Base-by-base conservation (phyloP, 2,113 vertebrate species). In the Pollimyrus isidori region DNA sequence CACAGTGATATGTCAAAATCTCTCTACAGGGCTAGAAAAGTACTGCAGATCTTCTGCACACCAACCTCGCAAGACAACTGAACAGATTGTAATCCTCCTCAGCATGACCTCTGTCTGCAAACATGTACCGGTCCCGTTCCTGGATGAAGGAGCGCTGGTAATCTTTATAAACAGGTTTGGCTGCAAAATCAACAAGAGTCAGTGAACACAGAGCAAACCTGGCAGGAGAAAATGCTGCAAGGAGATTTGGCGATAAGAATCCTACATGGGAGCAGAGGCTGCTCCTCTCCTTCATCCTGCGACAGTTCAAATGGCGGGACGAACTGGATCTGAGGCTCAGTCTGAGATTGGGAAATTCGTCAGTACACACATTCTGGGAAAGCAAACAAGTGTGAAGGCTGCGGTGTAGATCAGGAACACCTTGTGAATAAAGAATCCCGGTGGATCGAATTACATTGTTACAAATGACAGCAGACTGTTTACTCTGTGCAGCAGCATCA, bases 301-400 rank as follows among this genome's bases (percentile, higher is more conserved):
- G 96, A 96, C 88, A 95, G 92, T 17, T 97, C 96, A 93, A 97
- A 91, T 91, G 96, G 96, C 91, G 97, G 93, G 91, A 97, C 94
- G 92, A 97, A 96, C 93, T 96, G 96, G 89, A 99, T 93, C 94
- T 98, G 96, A 92, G 98, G 98, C 91, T 97, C 97, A 89, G 97
- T 96, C 98, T 99, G 92, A 56, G 53, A 56, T 7, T 6, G 53
- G 17, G 53, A 56, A 56, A 56, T 21, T 21, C 19, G 0, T 56
- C 52, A 56, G 53, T 56, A 56, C 5, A 21, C 19, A 21, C 21
- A 56, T 56, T 19, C 19, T 23, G 1, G 21, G 53, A 21, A 21
- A 56, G 53, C 53, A 56, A 21, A 56, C 19, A 56, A 21, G 53
- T 2, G 53, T 56, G 53, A 56, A 21, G 53, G 19, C 19, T 21